Evolutionary conservation across 2,888 invertebrate species (phyloP), one percentile per base, ranked within the genome.

Genomic region (Lottia gigantea): DNA sequence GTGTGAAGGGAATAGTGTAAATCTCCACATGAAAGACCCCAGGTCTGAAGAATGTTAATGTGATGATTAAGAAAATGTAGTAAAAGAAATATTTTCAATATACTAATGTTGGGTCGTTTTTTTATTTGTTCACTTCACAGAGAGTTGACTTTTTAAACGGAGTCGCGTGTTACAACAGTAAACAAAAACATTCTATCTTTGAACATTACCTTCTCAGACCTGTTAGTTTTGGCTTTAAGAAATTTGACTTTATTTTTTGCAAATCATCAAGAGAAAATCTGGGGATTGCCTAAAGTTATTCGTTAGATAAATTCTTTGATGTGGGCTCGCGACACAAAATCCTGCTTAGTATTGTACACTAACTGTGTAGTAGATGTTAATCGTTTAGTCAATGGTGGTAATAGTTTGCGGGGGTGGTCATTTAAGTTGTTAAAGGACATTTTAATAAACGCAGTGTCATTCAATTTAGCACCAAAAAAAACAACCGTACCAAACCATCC

Each of bases 231-330:
- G 55, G 55, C 55, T 55, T 55, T 55, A 23, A 55, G 55, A 55
- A 55, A 19, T 55, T 55, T 55, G 55, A 55, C 55, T 55, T 55
- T 19, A 55, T 55, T 55, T 55, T 55, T 55, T 55, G 19, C 55
- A 55, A 55, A 55, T 55, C 55, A 55, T 55, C 55, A 23, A 55
- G 55, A 55, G 55, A 55, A 55, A 55, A 55, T 55, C 55, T 23
- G 2, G 23, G 55, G 55, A 55, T 55, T 55, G 55, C 23, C 55
- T 19, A 55, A 55, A 55, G 55, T 55, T 55, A 55, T 55, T 55
- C 55, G 55, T 23, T 55, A 19, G 23, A 55, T 55, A 55, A 55
- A 55, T 55, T 19, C 55, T 55, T 55, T 55, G 55, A 55, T 55
- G 55, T 55, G 55, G 23, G 55, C 55, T 55, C 55, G 55, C 55